Base-by-base conservation (phyloP, 1,140 invertebrate genomes). In the Trichomalopsis sarcophagae region DNA sequence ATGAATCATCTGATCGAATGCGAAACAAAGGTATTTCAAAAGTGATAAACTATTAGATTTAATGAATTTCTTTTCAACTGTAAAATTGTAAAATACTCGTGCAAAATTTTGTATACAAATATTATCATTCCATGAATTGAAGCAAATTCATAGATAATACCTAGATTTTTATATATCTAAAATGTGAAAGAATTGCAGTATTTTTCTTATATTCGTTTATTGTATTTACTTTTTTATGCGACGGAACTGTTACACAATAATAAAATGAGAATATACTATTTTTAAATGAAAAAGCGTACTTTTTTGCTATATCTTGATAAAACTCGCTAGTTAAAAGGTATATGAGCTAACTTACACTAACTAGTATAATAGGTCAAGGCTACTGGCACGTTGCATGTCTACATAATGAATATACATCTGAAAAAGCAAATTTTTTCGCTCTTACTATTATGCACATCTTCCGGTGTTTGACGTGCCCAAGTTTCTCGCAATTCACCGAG, bases 241-340 rank as follows among this genome's bases (percentile, higher is more conserved):
- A 79, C 27, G 7, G 21, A 68, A 79, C 73, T 84, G 77, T 84
- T 84, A 80, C 36, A 23, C 55, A 79, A 80, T 80, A 33, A 44
- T 71, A 68, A 50, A 84, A 80, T 81, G 13, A 81, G 76, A 62
- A 85, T 81, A 81, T 76, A 84, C 6, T 84, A 85, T 84, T 80
- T 84, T 80, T 74, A 44, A 62, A 84, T 80, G 66, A 74, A 79
- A 73, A 79, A 36, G 14, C 68, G 23, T 47, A 21, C 0, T 30
- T 82, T 11, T 17, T 21, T 82, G 10, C 1, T 13, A 62, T 14
- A 62, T 14, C 30, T 33, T 62, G 3, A 62, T 62, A 17, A n/a
- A n/a, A 7, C 17, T 62, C 5, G 0, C 5, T n/a, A 62, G 14
- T 62, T 62, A 62, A n/a, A 62, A 62, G 17, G 14, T 47, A 50